Evolutionary conservation across 2,797 vertebrate genomes (phyloP).

Genomic region (Gobionotothen gibberifrons): DNA sequence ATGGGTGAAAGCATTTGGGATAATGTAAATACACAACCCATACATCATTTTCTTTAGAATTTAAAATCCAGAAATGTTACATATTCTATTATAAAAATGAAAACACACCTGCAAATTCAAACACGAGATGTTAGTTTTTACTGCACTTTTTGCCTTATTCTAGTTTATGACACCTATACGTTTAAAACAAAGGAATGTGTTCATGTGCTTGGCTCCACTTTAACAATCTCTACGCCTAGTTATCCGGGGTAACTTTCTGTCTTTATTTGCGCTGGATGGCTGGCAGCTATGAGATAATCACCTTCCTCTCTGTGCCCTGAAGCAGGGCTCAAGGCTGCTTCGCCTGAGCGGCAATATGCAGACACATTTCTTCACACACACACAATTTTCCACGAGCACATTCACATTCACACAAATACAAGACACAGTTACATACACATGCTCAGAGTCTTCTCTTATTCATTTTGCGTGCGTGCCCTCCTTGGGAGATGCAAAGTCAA

Average conservation of each 20-base stretch:
- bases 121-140: not conserved
- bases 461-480: constrained; percentile 38
- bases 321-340: constrained; percentile 78
- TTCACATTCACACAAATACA: constrained; percentile 37
- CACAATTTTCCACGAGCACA: constrained; percentile 54
- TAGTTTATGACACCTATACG: constrained; percentile 34
- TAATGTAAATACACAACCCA: too few relatives aligned
- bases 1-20: too few relatives aligned
- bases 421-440: constrained; percentile 9
- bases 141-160: not conserved
- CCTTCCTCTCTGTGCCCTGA: constrained; percentile 78
- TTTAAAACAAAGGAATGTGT: constrained; percentile 48
- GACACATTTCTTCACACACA: constrained; percentile 64
- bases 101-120: not conserved
- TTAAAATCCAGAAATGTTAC: too few relatives aligned
- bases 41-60: too few relatives aligned
- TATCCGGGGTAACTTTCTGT: constrained; percentile 66
- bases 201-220: constrained; percentile 53
- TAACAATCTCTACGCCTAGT: constrained; percentile 57
- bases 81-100: too few relatives aligned
- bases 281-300: constrained; percentile 88
- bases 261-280: constrained; percentile 79
- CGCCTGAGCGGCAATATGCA: constrained; percentile 63
- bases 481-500: constrained; percentile 64
- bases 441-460: constrained; percentile 27